These are phyloP conservation scores for Synanthedon myopaeformis DNA, from an alignment of 2,888 invertebrate genomes.

Conservation along the genomic window DNA sequence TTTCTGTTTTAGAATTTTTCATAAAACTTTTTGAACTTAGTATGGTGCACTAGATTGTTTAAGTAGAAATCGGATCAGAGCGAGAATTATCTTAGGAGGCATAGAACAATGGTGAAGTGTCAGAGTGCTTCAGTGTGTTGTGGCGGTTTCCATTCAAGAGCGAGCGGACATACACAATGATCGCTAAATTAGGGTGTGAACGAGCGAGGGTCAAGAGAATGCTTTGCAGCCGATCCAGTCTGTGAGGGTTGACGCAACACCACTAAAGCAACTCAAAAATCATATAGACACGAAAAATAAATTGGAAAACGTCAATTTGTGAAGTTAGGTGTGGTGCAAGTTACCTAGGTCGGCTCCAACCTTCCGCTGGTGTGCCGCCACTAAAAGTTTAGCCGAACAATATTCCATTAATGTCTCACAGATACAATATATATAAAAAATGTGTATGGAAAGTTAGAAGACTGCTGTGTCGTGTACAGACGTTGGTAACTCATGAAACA, in stretches of 20 bases:
- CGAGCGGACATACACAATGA: constrained; percentile 70
- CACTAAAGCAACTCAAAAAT: constrained; percentile 70
- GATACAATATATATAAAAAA: constrained; percentile 33
- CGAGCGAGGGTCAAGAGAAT: constrained; percentile 65
- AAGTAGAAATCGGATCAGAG: constrained; percentile 52
- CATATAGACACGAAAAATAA: constrained; percentile 67
- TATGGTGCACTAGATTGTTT: constrained; percentile 65
- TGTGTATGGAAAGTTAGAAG: constrained; percentile 31
- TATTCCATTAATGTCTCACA: constrained; percentile 60
- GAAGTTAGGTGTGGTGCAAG: constrained; percentile 71
- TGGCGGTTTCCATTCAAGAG: constrained; percentile 58
- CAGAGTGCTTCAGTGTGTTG: constrained; percentile 54
- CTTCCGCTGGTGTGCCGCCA: constrained; percentile 79
- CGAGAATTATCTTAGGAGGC: constrained; percentile 54
- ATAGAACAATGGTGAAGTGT: constrained; percentile 57
- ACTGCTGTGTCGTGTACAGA: constrained; percentile 38
- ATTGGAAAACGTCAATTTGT: constrained; percentile 66
- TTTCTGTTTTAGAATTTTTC: constrained; percentile 18
- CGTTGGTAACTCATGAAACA: constrained; percentile 18
- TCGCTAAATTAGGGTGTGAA: constrained; percentile 60
- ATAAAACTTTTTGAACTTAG: constrained; percentile 29
- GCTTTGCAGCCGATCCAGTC: constrained; percentile 68
- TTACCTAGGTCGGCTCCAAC: constrained; percentile 79
- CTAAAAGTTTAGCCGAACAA: constrained; percentile 71
- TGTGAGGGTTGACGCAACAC: constrained; percentile 68